phyloP scores from a whole-genome alignment of 1,140 invertebrate genomes.

The Pseudomyrmex gracilis region DNA sequence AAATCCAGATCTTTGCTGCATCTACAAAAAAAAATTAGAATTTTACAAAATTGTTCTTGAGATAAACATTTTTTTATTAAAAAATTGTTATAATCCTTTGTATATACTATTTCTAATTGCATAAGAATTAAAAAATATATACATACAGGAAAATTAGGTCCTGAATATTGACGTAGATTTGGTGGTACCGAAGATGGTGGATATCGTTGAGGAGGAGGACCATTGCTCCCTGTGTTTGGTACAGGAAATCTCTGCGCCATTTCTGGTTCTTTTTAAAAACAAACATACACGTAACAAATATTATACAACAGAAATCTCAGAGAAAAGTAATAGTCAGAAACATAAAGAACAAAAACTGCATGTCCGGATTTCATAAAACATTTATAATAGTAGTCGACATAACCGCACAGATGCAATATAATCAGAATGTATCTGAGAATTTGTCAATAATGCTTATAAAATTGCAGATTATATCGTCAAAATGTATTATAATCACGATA shows the following conservation, averaged over 20 bases:
- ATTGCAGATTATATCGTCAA: too few species aligned
- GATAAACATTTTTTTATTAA: neutral
- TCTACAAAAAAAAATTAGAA: slow-evolving; percentile 75
- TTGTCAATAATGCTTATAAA: too few species aligned
- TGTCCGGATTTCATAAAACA: too few species aligned
- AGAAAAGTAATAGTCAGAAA: too few species aligned
- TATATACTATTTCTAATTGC: slow-evolving; percentile 8
- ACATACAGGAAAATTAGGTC: slow-evolving; percentile 88
- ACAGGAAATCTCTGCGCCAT: slow-evolving; percentile 89
- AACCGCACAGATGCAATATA: too few species aligned
- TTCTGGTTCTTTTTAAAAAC: slow-evolving; percentile 59
- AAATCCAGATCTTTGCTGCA: slow-evolving; percentile 85
- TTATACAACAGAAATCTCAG: neutral
- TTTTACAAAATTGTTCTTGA: slow-evolving; percentile 1
- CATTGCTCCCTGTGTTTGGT: slow-evolving; percentile 86
- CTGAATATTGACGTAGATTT: slow-evolving; percentile 87
- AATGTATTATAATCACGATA: too few species aligned
- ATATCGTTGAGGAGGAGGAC: slow-evolving; percentile 87
- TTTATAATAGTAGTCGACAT: too few species aligned
- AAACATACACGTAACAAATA: slow-evolving; percentile 1
- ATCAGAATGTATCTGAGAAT: too few species aligned
- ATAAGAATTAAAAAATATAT: slow-evolving; percentile 51
- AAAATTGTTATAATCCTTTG: slow-evolving; percentile 21
- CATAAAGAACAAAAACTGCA: too few species aligned
- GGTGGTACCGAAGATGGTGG: slow-evolving; percentile 86